These are phyloP conservation scores for Trissolcus brochymenae DNA, from an alignment of 2,888 invertebrate species.

Conservation along the genomic window DNA sequence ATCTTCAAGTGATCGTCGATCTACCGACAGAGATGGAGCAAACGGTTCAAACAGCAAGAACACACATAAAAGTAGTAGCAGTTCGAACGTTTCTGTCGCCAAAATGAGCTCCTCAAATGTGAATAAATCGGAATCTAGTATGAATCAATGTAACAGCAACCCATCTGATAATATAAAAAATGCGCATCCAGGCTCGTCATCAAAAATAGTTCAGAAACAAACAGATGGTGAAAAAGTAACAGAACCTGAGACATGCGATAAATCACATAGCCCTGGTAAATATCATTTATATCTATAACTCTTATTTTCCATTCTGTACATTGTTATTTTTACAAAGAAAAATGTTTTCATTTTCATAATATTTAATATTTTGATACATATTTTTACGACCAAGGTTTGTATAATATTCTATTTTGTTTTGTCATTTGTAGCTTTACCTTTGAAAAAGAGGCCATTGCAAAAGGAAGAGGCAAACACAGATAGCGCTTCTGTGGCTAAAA, in stretches of 20 bases:
- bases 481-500: constrained; percentile 75
- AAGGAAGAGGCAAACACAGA: constrained; percentile 53
- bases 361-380: not conserved
- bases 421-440: constrained; percentile 59
- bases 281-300: too few species aligned
- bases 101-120: constrained; percentile 75
- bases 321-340: too few species aligned
- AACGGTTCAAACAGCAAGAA: constrained; percentile 80
- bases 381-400: too few species aligned
- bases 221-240: constrained; percentile 4
- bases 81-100: constrained; percentile 75
- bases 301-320: too few species aligned
- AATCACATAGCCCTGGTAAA: constrained; percentile 33
- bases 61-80: constrained; percentile 75
- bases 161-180: constrained; percentile 70
- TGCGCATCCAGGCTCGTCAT: constrained; percentile 58
- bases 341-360: too few species aligned
- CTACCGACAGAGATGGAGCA: constrained; percentile 88
- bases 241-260: constrained; percentile 22
- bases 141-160: constrained; percentile 76
- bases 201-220: constrained; percentile 49
- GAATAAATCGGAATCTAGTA: constrained; percentile 77
- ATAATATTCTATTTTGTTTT: too few species aligned
- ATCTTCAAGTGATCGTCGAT: constrained; percentile 82
- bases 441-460: constrained; percentile 70